phyloP scores from a whole-genome alignment of 2,888 invertebrate species.

The Cantharis rufa region DNA sequence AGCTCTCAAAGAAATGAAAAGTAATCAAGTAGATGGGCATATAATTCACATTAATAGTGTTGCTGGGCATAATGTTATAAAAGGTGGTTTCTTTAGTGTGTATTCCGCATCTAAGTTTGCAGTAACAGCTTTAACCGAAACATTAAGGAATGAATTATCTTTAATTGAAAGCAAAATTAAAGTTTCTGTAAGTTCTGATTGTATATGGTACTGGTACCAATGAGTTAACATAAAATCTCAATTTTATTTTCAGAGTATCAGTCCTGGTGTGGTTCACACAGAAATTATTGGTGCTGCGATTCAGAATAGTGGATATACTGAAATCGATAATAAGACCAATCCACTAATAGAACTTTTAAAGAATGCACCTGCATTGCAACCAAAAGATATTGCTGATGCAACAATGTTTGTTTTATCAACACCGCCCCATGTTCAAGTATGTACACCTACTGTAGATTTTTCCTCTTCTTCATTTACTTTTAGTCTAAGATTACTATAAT shows the following conservation, averaged over 20 bases:
- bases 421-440: constrained; percentile 41
- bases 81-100: not conserved
- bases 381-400: constrained; percentile 39
- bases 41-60: not conserved
- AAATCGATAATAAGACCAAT: not conserved
- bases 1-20: not conserved
- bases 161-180: not conserved
- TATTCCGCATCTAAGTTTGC: not conserved
- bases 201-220: no score
- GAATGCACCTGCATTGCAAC: constrained; percentile 5
- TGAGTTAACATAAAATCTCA: not conserved
- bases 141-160: not conserved
- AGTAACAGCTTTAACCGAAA: not conserved
- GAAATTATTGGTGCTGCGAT: constrained; percentile 23
- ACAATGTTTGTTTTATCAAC: constrained; percentile 39
- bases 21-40: not conserved
- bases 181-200: not conserved
- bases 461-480: no score
- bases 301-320: not conserved
- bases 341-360: not conserved
- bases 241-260: constrained; percentile 39
- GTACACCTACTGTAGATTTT: not conserved
- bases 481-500: no score
- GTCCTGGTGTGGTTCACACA: constrained; percentile 40
- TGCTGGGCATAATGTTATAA: not conserved